A percentile compares a stretch with the other conserved stretches of the same genome.
phyloP scores from a whole-genome alignment of 2,113 vertebrate species.

The Mesitornis unicolor region DNA sequence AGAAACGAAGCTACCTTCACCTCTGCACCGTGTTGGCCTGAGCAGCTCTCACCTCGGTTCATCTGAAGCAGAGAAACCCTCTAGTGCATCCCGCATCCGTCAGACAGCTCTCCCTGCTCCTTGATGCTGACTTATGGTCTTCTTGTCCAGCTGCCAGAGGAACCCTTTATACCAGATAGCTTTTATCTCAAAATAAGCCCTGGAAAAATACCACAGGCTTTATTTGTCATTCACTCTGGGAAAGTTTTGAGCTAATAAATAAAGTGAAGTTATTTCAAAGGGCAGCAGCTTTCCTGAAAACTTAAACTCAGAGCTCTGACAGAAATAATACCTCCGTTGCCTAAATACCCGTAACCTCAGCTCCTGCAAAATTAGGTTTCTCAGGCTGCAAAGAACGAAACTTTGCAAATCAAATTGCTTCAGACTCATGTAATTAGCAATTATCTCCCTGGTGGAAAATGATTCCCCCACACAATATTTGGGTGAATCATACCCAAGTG shows the following conservation, averaged over 20 bases:
- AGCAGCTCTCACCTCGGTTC: background rate
- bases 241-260: slow-evolving; percentile 65
- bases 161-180: slow-evolving; percentile 28
- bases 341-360: background rate
- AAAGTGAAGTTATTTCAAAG: slow-evolving; percentile 64
- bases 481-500: background rate
- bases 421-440: slow-evolving; percentile 31
- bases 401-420: slow-evolving; percentile 29
- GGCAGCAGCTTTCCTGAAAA: slow-evolving; percentile 30
- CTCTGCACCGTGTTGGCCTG: accelerated
- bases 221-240: slow-evolving; percentile 66
- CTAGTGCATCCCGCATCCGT: background rate
- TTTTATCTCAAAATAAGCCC: slow-evolving; percentile 56
- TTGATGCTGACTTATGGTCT: background rate
- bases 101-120: background rate
- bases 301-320: slow-evolving; percentile 23
- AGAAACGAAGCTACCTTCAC: background rate
- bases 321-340: background rate
- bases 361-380: background rate
- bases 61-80: background rate
- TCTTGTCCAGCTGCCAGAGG: slow-evolving; percentile 22
- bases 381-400: slow-evolving; percentile 5
- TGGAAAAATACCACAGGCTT: slow-evolving; percentile 45
- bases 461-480: slow-evolving; percentile 4
- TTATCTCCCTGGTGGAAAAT: slow-evolving; percentile 3